Conservation (phyloP, 2,888 invertebrate species). For the Drosophila paramelanica region DNA sequence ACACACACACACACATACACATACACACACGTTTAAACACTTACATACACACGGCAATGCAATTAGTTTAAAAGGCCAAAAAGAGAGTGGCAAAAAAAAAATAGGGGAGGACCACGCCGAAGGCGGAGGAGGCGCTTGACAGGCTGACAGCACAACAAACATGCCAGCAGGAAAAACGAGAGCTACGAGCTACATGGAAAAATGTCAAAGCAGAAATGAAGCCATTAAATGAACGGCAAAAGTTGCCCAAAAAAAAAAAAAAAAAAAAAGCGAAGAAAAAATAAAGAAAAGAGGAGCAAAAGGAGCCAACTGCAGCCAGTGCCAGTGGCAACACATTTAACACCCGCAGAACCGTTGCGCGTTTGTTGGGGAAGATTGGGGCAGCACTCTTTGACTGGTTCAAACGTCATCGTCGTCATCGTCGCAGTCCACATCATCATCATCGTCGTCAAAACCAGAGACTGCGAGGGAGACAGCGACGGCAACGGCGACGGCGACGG, state of each 20-base stretch:
- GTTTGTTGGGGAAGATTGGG: constrained; percentile 10
- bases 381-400: constrained; percentile 58
- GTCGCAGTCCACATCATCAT: constrained; percentile 57
- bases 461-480: constrained; percentile 6
- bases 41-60: constrained; percentile 60
- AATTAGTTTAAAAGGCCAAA: constrained; percentile 78
- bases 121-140: constrained; percentile 50
- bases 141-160: constrained; percentile 72
- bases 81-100: constrained; percentile 18
- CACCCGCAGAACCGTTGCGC: constrained; percentile 60
- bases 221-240: constrained; percentile 79
- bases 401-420: constrained; percentile 55
- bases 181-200: constrained; percentile 63
- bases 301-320: constrained; percentile 44
- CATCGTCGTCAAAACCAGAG: constrained; percentile 45
- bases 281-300: constrained; percentile 36
- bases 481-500: constrained; percentile 15
- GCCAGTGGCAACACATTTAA: constrained; percentile 70
- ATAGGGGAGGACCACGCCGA: neutral
- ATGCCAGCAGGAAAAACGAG: constrained; percentile 54
- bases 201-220: constrained; percentile 80
- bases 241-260: constrained; percentile 51
- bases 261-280: constrained; percentile 24
- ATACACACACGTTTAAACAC: constrained; percentile 14
- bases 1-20: constrained; percentile 33